Evolutionary conservation across 2,113 vertebrate genomes (phyloP), one percentile per base, ranked within the genome.

Genomic region (Hystrix cristata): DNA sequence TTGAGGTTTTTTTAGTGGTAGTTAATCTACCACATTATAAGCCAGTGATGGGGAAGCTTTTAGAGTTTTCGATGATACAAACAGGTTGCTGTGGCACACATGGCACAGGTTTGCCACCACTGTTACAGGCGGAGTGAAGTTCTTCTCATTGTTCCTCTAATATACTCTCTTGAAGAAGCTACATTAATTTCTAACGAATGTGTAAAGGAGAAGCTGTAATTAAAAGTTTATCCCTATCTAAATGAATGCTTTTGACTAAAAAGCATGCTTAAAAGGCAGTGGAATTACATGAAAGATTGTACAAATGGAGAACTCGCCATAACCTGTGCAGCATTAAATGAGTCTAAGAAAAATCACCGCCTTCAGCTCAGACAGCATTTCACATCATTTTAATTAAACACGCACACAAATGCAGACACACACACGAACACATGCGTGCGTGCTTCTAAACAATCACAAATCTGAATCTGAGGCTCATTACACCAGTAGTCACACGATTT

Each of bases 321-420:
- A 95, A 94, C 80, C 74, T 67, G 34, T 5, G 38, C 27, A 62
- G 96, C 76, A 92, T 81, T 96, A 95, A 96, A 90, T 85, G 87
- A 96, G 86, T 76, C 86, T 95, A 96, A 96, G 72, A 92, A 95
- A 94, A 95, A 62, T 65, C 27, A 74, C 3, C 53, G 80, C 71
- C 59, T 96, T 95, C 0, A 10, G 93, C 90, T 85, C 74, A 94
- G 76, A 96, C 10, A 90, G 71, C 71, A 93, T 78, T 94, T 94
- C 82, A 79, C 76, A 92, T 92, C 74, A 27, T 51, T 93, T 95
- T 96, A 97, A 98, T 98, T 97, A 98, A 96, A 96, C 69, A 87
- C 64, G 51, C 69, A 72, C 87, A 89, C 5, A 13, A 91, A 81
- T 11, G 46, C 25, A 14, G 29, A 34, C 16, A 60, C 29, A 87